Conservation (phyloP, 2,797 vertebrate genomes). For the Morelia viridis region DNA sequence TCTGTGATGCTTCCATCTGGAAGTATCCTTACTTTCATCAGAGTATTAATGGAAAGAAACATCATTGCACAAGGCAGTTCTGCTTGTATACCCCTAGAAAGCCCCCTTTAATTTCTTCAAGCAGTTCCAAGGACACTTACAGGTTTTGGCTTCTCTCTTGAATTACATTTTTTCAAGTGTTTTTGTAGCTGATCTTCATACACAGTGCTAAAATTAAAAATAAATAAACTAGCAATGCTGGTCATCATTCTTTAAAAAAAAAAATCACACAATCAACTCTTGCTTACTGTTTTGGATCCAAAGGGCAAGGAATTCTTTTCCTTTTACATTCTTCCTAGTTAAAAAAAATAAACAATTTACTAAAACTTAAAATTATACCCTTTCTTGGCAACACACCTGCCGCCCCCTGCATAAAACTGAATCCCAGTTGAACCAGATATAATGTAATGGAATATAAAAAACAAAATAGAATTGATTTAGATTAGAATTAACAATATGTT, state of each 20-base stretch:
- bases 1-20: neutral
- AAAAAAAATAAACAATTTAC: slow-evolving; percentile 19
- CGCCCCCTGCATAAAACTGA: neutral
- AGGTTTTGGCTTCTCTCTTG: slow-evolving; percentile 88
- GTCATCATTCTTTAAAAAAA: neutral
- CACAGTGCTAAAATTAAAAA: slow-evolving; percentile 83
- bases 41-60: neutral
- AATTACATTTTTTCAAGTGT: slow-evolving; percentile 95
- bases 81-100: neutral
- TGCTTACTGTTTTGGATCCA: slow-evolving; percentile 96
- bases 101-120: neutral
- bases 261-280: neutral
- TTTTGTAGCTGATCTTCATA: slow-evolving; percentile 88
- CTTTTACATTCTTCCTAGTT: slow-evolving; percentile 74
- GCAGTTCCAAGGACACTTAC: slow-evolving; percentile 74
- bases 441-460: neutral
- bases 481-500: neutral
- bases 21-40: neutral
- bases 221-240: slow-evolving; percentile 14
- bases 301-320: slow-evolving; percentile 87
- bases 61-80: neutral
- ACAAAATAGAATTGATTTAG: neutral
- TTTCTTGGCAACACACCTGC: neutral
- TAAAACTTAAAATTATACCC: neutral
- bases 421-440: neutral